Evolutionary conservation across 2,113 vertebrate genomes (phyloP).

Genomic region (Microcebus murinus): DNA sequence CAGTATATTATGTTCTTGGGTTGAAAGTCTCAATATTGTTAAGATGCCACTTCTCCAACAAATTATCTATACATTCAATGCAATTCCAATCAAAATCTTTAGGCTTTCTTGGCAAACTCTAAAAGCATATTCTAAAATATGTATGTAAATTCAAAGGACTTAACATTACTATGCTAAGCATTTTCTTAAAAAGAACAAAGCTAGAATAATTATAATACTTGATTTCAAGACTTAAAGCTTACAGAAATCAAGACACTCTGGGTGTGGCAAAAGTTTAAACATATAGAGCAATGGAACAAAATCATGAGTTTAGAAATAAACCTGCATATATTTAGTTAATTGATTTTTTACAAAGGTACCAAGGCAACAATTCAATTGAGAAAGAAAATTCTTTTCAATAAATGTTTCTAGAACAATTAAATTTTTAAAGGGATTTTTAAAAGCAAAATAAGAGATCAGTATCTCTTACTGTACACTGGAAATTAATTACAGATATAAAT

Average conservation of each 20-base stretch:
- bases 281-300: background rate
- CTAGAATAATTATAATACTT: background rate
- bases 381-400: background rate
- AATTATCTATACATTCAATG: background rate
- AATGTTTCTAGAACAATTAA: background rate
- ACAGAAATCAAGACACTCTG: background rate
- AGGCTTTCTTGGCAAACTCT: background rate
- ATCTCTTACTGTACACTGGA: background rate
- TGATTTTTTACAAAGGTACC: background rate
- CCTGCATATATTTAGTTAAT: background rate
- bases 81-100: background rate
- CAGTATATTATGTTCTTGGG: background rate
- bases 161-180: background rate
- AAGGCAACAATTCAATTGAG: background rate
- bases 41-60: background rate
- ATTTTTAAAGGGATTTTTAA: background rate
- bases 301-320: background rate
- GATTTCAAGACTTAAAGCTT: background rate
- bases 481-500: background rate
- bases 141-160: background rate
- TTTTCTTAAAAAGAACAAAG: background rate
- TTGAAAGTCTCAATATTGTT: background rate
- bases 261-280: background rate
- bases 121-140: background rate
- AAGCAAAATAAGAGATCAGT: background rate